Evolutionary conservation across 2,797 vertebrate species (phyloP).

Genomic region (Geotrypetes seraphini): DNA sequence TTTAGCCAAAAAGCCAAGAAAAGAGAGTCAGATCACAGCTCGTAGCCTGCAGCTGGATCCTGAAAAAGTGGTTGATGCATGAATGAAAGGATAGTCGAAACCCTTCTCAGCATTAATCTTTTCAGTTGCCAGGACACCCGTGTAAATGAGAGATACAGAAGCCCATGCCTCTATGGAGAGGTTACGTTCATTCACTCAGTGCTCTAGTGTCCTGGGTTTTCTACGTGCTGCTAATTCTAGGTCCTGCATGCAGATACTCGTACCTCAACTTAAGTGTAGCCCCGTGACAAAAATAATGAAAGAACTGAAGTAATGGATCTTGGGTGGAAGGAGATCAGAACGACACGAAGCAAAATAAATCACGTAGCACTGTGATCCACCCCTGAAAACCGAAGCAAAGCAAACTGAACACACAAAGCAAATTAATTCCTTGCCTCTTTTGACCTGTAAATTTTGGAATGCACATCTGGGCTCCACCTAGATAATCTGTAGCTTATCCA

Average conservation of each 20-base stretch:
- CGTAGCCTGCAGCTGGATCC: too few species aligned
- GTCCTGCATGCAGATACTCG: too few species aligned
- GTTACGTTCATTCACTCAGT: too few species aligned
- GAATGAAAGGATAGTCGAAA: too few species aligned
- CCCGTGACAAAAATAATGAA: conserved; percentile 15
- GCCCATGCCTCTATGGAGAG: too few species aligned
- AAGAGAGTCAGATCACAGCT: too few species aligned
- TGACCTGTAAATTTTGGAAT: neutral
- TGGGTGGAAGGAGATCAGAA: conserved; percentile 16
- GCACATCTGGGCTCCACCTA: neutral
- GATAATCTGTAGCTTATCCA: neutral
- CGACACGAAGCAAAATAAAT: conserved; percentile 18
- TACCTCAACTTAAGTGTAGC: neutral
- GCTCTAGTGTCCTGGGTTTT: conserved; percentile 6
- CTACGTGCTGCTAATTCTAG: conserved; percentile 19
- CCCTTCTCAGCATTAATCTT: too few species aligned
- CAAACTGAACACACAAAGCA: neutral
- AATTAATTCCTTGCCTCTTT: neutral
- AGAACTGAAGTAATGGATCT: conserved; percentile 12
- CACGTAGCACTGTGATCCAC: neutral
- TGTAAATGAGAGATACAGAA: conserved; percentile 36
- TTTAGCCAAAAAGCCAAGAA: too few species aligned
- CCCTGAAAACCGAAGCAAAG: neutral
- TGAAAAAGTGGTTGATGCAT: too few species aligned
- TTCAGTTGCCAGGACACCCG: conserved; percentile 28